Evolutionary conservation across 2,888 invertebrate species (phyloP).

Genomic region (Athripsodes cinereus): DNA sequence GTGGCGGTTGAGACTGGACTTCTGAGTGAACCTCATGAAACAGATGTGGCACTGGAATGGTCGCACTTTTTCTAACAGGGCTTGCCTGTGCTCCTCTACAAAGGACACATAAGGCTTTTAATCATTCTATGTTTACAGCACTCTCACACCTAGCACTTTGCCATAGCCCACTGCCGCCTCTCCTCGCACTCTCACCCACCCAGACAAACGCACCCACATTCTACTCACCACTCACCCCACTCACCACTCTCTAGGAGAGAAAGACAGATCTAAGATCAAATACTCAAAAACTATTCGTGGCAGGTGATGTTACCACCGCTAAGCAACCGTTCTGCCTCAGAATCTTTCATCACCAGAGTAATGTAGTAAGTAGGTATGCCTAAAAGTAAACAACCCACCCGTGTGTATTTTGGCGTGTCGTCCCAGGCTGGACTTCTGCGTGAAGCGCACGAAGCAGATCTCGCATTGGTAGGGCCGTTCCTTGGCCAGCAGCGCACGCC

Average conservation of each 20-base stretch:
- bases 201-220: neutral
- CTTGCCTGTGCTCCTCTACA: slow-evolving; percentile 54
- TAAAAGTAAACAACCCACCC: slow-evolving; percentile 42
- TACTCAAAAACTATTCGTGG: slow-evolving; percentile 28
- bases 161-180: neutral
- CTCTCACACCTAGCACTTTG: slow-evolving; percentile 2
- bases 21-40: slow-evolving; percentile 68
- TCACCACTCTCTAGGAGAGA: neutral
- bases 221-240: neutral
- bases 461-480: slow-evolving; percentile 65
- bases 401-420: slow-evolving; percentile 69
- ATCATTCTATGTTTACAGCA: slow-evolving; percentile 5
- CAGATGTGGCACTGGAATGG: slow-evolving; percentile 69
- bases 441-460: slow-evolving; percentile 66
- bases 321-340: slow-evolving; percentile 44
- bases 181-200: neutral
- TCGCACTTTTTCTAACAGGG: slow-evolving; percentile 56
- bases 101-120: slow-evolving; percentile 3
- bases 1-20: slow-evolving; percentile 68
- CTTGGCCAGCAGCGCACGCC: slow-evolving; percentile 56
- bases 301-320: neutral
- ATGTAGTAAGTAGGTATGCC: slow-evolving; percentile 29
- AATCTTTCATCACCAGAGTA: slow-evolving; percentile 38
- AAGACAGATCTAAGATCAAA: neutral
- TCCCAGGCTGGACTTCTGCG: slow-evolving; percentile 68